Evolutionary conservation across 2,888 invertebrate species (phyloP).

Genomic region (Chloroclystis v-ata): DNA sequence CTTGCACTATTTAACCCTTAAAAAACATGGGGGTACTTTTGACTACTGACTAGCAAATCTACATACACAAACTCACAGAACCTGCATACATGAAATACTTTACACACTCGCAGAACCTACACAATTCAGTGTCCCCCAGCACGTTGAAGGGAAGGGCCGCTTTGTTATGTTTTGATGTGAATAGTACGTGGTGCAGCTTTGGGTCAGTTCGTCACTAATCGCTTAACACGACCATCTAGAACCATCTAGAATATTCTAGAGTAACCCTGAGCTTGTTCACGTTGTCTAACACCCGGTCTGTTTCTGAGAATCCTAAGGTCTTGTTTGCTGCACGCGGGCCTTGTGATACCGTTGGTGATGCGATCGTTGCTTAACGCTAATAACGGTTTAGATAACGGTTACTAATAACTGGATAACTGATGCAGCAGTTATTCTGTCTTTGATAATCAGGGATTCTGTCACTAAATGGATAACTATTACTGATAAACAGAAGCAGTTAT

Average conservation of each 20-base stretch:
- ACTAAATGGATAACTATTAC: no score
- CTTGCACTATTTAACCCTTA: no score
- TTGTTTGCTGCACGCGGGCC: slow-evolving; percentile 12
- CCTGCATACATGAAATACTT: background rate
- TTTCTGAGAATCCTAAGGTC: slow-evolving; percentile 13
- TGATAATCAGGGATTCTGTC: no score
- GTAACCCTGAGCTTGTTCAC: slow-evolving; percentile 19
- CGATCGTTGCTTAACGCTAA: background rate
- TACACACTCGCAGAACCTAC: background rate
- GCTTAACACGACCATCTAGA: slow-evolving; percentile 30
- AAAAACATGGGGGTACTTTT: no score
- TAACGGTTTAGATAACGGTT: background rate
- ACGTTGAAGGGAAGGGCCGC: slow-evolving; percentile 25
- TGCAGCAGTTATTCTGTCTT: no score
- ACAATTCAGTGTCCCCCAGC: slow-evolving; percentile 7
- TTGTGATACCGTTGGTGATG: background rate
- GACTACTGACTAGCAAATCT: no score
- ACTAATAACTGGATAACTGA: no score
- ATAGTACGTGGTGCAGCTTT: slow-evolving; percentile 28
- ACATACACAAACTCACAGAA: background rate
- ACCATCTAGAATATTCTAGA: slow-evolving; percentile 17
- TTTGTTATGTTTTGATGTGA: slow-evolving; percentile 30
- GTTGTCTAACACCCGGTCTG: slow-evolving; percentile 15
- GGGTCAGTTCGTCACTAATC: slow-evolving; percentile 30
- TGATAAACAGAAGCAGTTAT: no score